Evolutionary conservation across 2,113 vertebrate species (phyloP), one percentile per base, ranked within the genome.

Genomic region (Bos indicus): DNA sequence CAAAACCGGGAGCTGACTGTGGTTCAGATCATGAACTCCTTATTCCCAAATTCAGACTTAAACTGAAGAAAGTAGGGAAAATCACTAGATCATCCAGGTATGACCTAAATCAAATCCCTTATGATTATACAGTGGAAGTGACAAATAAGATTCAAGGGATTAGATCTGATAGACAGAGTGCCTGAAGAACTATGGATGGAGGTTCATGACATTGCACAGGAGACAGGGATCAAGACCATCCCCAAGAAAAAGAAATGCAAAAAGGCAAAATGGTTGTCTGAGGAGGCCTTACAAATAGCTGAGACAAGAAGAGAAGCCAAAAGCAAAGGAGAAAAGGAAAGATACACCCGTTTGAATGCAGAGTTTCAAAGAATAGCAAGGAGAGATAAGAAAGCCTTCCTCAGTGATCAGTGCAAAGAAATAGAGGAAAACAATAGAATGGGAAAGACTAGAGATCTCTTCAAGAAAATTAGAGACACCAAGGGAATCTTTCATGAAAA

Each of bases 141-240:
- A 36, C 60, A 64, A 7, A 64, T 21, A 71, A 67, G 64, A 71
- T 21, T 71, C 17, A 71, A 71, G 17, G 64, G n/a, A 71, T 71
- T 71, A 71, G 64, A 21, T 36, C n/a, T 36, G 64, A 71, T 71
- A 36, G 62, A 67, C 33, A 67, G 64, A 36, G 2, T 71, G 17
- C 64, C n/a, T 71, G n/a, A 71, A 71, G 64, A 71, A 71, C 64
- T 36, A 36, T 3, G 64, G 17, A 71, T 2, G 9, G 64, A 71
- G 64, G n/a, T 71, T 21, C 0, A 1, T 71, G 64, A 36, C 9
- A 21, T 0, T 36, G 64, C 11, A 71, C 64, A 71, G n/a, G 17
- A 71, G 9, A 8, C n/a, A 71, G n/a, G 8, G 64, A 71, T 36
- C n/a, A 21, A 71, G n/a, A 71, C 17, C n/a, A 71, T 71, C 17